Evolutionary conservation across 1,140 invertebrate species (phyloP).

Genomic region (Drosophila repletoides): DNA sequence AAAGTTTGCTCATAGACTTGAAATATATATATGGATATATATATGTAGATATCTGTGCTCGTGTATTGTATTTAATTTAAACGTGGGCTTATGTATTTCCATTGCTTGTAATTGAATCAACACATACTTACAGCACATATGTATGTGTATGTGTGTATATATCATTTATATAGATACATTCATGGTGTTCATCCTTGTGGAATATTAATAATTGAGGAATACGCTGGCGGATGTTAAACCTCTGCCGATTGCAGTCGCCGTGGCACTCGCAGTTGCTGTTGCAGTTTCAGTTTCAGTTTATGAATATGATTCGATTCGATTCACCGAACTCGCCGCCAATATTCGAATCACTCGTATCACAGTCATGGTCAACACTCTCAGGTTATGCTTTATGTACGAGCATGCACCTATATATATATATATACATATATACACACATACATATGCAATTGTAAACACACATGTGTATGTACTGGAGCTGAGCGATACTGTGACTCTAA

Average conservation of each 20-base stretch:
- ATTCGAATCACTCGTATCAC: constrained; percentile 7
- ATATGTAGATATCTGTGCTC: background rate
- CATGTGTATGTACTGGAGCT: background rate
- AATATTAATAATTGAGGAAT: constrained; percentile 25
- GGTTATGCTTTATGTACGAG: too few relatives aligned
- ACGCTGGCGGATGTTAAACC: constrained; percentile 12
- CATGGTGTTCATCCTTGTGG: constrained; percentile 20
- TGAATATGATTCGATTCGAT: constrained; percentile 17
- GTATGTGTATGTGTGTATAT: constrained; percentile 1
- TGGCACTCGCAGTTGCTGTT: background rate
- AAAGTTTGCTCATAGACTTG: too few relatives aligned
- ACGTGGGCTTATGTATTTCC: too few relatives aligned
- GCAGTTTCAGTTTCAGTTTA: constrained; percentile 1
- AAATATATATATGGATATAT: too few relatives aligned
- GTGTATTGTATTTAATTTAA: too few relatives aligned
- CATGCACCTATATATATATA: background rate
- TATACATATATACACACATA: background rate
- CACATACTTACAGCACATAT: background rate
- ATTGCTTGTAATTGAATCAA: too few relatives aligned
- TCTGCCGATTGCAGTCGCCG: too few relatives aligned
- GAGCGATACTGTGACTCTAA: background rate
- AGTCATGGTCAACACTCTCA: constrained; percentile 21
- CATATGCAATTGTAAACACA: background rate
- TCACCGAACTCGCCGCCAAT: too few relatives aligned
- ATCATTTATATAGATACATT: background rate